Conservation (phyloP, 2,797 vertebrate species). For the Danio jaintianensis region DNA sequence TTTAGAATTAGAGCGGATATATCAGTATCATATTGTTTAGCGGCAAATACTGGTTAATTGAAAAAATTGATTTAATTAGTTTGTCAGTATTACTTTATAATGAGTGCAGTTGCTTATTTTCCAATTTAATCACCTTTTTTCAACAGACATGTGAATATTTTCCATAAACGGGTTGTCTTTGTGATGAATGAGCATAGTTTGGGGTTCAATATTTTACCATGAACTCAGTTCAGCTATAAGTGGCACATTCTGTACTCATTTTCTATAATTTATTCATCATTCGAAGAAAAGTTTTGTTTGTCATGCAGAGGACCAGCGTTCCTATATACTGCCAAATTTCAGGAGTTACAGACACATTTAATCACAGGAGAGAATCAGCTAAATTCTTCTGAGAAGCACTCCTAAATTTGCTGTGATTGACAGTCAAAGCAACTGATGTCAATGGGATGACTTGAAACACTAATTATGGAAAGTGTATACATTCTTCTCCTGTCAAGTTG, state of each 20-base stretch:
- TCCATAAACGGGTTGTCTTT: neutral
- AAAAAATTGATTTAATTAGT: neutral
- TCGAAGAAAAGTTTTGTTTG: neutral
- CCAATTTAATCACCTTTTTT: neutral
- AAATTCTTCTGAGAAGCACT: neutral
- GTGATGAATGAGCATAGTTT: no score
- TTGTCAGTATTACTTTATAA: neutral
- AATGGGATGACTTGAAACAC: no score
- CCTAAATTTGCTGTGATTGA: neutral
- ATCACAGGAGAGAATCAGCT: neutral
- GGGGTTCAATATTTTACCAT: no score
- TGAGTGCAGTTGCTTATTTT: no score
- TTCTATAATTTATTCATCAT: neutral
- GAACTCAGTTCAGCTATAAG: no score
- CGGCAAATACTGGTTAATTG: neutral
- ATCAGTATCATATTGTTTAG: neutral
- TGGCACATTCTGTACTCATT: no score
- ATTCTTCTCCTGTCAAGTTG: no score
- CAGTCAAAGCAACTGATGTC: neutral
- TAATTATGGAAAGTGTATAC: no score
- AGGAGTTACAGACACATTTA: neutral
- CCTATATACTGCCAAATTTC: neutral
- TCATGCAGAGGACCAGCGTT: neutral
- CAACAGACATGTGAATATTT: neutral
- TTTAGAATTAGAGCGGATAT: neutral